Base-by-base conservation (phyloP, 2,888 invertebrate genomes). In the Agriopis aurantiaria region DNA sequence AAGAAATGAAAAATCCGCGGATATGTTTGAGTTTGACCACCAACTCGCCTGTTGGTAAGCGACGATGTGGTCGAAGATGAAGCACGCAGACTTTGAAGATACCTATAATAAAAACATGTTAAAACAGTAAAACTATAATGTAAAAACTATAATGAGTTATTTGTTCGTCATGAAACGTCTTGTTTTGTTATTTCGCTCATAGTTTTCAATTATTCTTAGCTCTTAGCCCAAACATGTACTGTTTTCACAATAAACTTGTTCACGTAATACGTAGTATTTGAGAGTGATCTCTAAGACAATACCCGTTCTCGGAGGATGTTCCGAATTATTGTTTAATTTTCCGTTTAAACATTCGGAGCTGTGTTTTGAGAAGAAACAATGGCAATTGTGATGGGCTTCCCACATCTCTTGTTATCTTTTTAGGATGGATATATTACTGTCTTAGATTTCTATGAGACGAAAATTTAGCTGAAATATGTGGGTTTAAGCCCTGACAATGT, bases 331-430 rank as follows among this genome's bases (percentile, higher is more conserved):
- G 67, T 61, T 62, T 68, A 68, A 57, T 68, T 62, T 51, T 59
- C 56, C 23, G 8, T 9, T 53, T 23, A 65, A 65, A 52, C 52
- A 55, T 48, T 55, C 12, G 9, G 53, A 23, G 12, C 51, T 79
- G 73, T 79, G 73, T 79, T 80, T 75, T 80, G 80, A 69, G 78
- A 80, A 71, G 63, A 74, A 76, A 78, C 75, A 70, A 73, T 69
- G 33, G 56, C 10, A 57, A 63, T 74, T 57, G 65, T 60, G 57
- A 57, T 17, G 55, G 17, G 46, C 60, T 60, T 73, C 62, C 61
- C 73, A 73, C 69, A 48, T 72, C 12, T 69, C 55, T 57, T 75
- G 71, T 46, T n/a, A 14, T 11, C 3, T 33, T 52, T 66, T 74
- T 60, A 46, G 10, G 43, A 53, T 61, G 17, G 11, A 8, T 12